Base-by-base conservation (phyloP, 2,113 vertebrate genomes). In the Rhagologus leucostigma region DNA sequence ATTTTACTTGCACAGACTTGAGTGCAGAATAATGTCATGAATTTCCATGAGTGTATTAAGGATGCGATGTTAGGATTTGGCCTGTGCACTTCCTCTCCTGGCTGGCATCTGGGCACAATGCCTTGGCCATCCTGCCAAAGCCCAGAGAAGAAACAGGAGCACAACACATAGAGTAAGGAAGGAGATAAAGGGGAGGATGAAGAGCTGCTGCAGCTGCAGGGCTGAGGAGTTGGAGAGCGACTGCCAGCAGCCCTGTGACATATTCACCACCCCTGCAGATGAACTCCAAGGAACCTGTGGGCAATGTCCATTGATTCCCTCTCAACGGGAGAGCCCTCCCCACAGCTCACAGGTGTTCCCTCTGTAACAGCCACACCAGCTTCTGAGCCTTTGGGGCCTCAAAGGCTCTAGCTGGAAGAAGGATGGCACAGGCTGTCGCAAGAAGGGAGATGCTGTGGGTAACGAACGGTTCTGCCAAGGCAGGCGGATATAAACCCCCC, bases 401-500 rank as follows among this genome's bases (percentile, higher is more conserved):
- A 52, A n/a, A 64, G 32, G 44, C n/a, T 69, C 69, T 33, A 30
- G 27, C 35, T 29, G 32, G 47, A 76, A n/a, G 57, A 41, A 55
- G 27, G 23, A 50, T 8, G 5, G 23, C 33, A 63, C 9, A 16
- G 44, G 27, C 62, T 95, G 79, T 55, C 47, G 56, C 29, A 35
- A 52, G 56, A 75, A 70, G 21, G 27, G 26, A 80, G 6, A 47
- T 11, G 29, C n/a, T 64, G 47, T 8, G 29, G 39, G 13, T 6
- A 35, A 29, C 0, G 0, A 74, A 23, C 0, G 0, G 32, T n/a
- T 33, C 55, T 44, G 33, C 60, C 21, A 32, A 65, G 41, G 27
- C 37, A 89, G 42, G 27, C 0, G 0, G 55, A 42, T 44, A 24
- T 16, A 63, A 71, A n/a, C 10, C 13, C 41, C 33, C 5, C 5